phyloP scores from a whole-genome alignment of 1,140 invertebrate genomes.

The Microplitis mediator region DNA sequence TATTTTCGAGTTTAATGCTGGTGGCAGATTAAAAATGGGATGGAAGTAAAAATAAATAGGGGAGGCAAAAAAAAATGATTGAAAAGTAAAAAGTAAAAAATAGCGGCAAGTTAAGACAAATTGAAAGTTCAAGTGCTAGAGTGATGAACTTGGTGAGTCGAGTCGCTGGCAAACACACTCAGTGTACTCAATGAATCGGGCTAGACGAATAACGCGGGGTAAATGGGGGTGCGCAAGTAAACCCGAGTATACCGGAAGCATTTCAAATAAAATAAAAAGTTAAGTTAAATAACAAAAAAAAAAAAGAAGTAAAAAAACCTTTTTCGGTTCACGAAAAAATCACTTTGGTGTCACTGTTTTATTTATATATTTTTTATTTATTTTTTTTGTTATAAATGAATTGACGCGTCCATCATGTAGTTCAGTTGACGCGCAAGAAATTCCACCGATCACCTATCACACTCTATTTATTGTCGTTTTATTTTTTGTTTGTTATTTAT shows the following conservation, averaged over 20 bases:
- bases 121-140: conserved; percentile 4
- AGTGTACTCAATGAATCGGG: background rate
- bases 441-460: too few species aligned
- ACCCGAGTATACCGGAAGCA: background rate
- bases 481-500: too few species aligned
- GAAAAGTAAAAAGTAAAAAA: background rate
- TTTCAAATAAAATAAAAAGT: background rate
- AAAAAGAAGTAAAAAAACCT: background rate
- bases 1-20: too few species aligned
- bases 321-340: background rate
- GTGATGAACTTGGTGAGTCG: conserved; percentile 16
- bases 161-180: conserved; percentile 23
- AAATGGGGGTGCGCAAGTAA: background rate
- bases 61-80: background rate
- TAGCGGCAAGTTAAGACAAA: conserved; percentile 1
- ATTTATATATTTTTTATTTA: too few species aligned
- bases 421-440: too few species aligned
- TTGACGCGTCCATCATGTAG: conserved; percentile 13
- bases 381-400: background rate
- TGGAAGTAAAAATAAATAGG: background rate
- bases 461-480: too few species aligned
- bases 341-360: too few species aligned
- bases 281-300: too few species aligned
- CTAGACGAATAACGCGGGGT: background rate
- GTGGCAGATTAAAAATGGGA: too few species aligned